Base-by-base conservation (phyloP, 2,797 vertebrate species). In the Allobates femoralis region DNA sequence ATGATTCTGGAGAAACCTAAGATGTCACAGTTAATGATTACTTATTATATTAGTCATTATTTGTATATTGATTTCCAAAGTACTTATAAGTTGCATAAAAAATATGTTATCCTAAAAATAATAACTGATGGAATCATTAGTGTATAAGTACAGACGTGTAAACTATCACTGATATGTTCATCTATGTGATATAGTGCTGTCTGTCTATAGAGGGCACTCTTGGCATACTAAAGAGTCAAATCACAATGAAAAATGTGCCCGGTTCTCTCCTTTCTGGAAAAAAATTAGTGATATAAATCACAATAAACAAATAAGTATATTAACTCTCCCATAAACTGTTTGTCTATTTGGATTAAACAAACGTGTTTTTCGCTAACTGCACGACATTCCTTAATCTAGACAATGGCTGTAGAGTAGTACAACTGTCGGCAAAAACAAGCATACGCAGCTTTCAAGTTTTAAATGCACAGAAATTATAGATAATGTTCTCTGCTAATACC, bases 181-280 rank as follows among this genome's bases (percentile, higher is more conserved):
- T n/a, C 41, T 26, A 26, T 19, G 0, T 84, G 83, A 77, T 71
- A 62, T 28, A 89, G 37, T 75, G 87, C 88, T 78, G 0, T 21
- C 30, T 89, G 90, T 90, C 94, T 91, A 86, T 90, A 92, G 93
- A 91, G 93, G 93, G 91, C 93, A 92, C 90, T 91, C 91, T 92
- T 92, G 89, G 90, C 88, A 90, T 90, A 82, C 83, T 41, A 64
- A 90, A 89, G 0, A n/a, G 85, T 30, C 1, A 18, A 12, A 21
- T 21, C 5, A 2, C 64, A 78, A 79, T 26, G 0, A 84, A 90
- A 67, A 41, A 84, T 85, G 34, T 16, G 41, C 66, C 28, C 66
- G 73, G 74, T 62, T 87, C 82, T 85, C 86, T 84, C 84, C 87
- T 82, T 85, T 73, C 66, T 64, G 75, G 71, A n/a, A 88, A 90